Conservation (phyloP, 64 coral and sea anemone genomes). For the Montipora efflorescens region DNA sequence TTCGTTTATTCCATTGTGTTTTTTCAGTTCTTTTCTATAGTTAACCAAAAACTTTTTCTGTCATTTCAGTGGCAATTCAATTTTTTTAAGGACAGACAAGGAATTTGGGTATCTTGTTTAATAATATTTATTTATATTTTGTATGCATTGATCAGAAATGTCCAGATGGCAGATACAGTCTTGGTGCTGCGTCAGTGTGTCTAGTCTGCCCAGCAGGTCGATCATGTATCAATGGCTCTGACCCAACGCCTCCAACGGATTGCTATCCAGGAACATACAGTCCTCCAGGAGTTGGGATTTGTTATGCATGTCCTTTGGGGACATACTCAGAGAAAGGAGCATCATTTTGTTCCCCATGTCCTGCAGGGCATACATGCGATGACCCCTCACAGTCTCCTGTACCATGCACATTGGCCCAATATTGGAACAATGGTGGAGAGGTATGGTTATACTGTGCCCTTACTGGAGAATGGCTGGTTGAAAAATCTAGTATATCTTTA, state of each 20-base stretch:
- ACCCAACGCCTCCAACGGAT: conserved; percentile 70
- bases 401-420: conserved; percentile 56
- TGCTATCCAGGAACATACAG: conserved; percentile 85
- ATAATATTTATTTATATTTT: background rate
- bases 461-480: no score
- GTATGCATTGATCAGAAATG: conserved; percentile 72
- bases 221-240: conserved; percentile 80
- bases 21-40: no score
- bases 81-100: background rate
- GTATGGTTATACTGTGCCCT: conserved; percentile 27
- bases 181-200: conserved; percentile 72
- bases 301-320: conserved; percentile 83
- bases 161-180: conserved; percentile 88
- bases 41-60: no score
- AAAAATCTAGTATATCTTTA: no score
- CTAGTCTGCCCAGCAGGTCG: conserved; percentile 77
- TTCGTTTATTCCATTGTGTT: no score
- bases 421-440: conserved; percentile 97
- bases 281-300: conserved; percentile 80
- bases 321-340: conserved; percentile 44
- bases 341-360: conserved; percentile 89
- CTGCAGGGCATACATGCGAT: conserved; percentile 86
- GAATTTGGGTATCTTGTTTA: no score
- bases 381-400: conserved; percentile 75
- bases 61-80: background rate